These are phyloP conservation scores for Cotesia congregata DNA, from an alignment of 2,888 invertebrate species.

Conservation along the genomic window DNA sequence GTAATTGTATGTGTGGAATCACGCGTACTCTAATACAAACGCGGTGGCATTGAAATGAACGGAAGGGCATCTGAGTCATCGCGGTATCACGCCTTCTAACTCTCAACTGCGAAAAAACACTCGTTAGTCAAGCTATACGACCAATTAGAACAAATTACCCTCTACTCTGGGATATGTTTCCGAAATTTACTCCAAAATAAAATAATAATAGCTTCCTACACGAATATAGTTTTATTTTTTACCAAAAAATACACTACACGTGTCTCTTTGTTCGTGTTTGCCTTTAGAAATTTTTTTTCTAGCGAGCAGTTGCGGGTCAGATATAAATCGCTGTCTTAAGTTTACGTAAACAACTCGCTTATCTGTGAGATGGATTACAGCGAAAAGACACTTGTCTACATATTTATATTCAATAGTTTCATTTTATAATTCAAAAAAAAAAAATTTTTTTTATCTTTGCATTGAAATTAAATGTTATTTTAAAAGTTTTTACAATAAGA, in stretches of 20 bases:
- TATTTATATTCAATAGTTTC: background rate
- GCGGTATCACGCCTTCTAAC: slow-evolving; percentile 43
- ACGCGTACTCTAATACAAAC: background rate
- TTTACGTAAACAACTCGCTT: slow-evolving; percentile 1
- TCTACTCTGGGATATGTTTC: background rate
- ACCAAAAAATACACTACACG: too few species aligned
- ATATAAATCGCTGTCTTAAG: background rate
- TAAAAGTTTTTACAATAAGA: too few species aligned
- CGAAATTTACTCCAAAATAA: background rate
- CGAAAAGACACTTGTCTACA: background rate
- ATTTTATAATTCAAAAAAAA: too few species aligned
- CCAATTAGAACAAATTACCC: slow-evolving; percentile 2
- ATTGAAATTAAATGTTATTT: background rate
- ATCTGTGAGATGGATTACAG: background rate
- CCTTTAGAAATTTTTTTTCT: background rate
- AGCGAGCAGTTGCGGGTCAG: background rate
- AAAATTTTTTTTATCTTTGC: background rate
- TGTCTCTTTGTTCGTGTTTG: background rate
- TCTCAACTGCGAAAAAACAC: slow-evolving; percentile 45
- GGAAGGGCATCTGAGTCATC: slow-evolving; percentile 55
- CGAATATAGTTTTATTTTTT: too few species aligned
- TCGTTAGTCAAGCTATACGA: slow-evolving; percentile 10
- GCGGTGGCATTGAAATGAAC: slow-evolving; percentile 47
- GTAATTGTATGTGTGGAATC: background rate
- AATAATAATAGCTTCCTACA: background rate